Evolutionary conservation across 1,140 invertebrate genomes (phyloP), one percentile per base, ranked within the genome.

Genomic region (Magallana angulata): DNA sequence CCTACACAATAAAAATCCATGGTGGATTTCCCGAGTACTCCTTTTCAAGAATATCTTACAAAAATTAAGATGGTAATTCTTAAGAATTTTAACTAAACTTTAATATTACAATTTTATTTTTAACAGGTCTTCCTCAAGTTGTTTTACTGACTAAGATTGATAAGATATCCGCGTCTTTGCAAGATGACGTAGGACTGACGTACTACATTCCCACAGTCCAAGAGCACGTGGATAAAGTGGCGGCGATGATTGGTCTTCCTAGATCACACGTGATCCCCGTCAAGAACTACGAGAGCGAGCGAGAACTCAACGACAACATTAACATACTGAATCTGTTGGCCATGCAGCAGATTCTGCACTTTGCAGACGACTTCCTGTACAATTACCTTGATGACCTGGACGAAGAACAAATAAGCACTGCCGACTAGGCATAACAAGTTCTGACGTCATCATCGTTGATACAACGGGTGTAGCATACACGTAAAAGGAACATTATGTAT

Each of bases 201-300:
- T 89, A 88, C 48, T 60, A 76, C 58, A 87, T 86, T 57, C 71
- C 86, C 7, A 57, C 84, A 3, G 68, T 90, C 12, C 64, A 85
- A 48, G 86, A 90, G 8, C 24, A 71, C 8, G 90, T 90, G n/a
- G 87, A 90, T 56, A 85, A 85, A 60, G 88, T 89, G 24, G 86
- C 90, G 3, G 68, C 86, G 85, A 57, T 86, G 62, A 85, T 89
- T 84, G 90, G 90, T 7, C 12, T 90, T 14, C 90, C 90, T 82
- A 58, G 88, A 56, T 71, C 88, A n/a, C 88, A 89, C 71, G 88
- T 90, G 57, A 85, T 90, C 81, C 88, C 88, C 14, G 64, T 89
- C 14, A 90, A 90, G 84, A 90, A 90, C 81, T 90, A 90, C 81
- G 87, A 89, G 64, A 85, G 80, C n/a, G 90, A 90, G 16, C 82